phyloP scores from a whole-genome alignment of 2,113 vertebrate genomes.

The Eurypyga helias region DNA sequence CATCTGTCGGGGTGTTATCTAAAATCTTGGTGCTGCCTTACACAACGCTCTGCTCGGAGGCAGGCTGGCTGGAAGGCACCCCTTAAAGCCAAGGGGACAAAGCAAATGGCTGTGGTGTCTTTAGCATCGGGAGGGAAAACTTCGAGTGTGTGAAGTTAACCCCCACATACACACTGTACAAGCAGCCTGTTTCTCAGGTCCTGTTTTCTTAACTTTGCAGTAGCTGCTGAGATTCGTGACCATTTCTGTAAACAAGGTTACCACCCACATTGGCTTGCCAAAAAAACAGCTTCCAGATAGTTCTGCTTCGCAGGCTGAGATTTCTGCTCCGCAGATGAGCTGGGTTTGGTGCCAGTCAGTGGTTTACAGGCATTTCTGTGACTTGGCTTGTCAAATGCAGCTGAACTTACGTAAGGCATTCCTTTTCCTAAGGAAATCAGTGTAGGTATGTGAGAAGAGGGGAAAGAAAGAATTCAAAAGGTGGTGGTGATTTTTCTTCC shows the following conservation, averaged over 20 bases:
- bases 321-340: background rate
- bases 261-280: slow-evolving; percentile 19
- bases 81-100: background rate
- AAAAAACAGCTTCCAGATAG: background rate
- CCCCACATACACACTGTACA: too few species aligned
- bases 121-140: background rate
- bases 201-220: background rate
- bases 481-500: background rate
- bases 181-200: background rate
- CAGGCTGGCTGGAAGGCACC: background rate
- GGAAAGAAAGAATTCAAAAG: background rate
- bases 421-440: background rate
- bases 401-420: background rate
- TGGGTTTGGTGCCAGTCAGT: background rate
- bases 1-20: background rate
- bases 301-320: background rate
- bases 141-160: background rate
- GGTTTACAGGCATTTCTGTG: background rate
- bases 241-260: slow-evolving; percentile 2
- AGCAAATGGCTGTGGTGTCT: background rate
- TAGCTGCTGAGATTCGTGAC: background rate
- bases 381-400: background rate
- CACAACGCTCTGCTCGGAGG: fast-evolving
- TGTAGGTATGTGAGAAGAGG: background rate
- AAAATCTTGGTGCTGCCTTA: background rate